Base-by-base conservation (phyloP, 1,140 invertebrate species). In the Dinothrombium tinctorium region DNA sequence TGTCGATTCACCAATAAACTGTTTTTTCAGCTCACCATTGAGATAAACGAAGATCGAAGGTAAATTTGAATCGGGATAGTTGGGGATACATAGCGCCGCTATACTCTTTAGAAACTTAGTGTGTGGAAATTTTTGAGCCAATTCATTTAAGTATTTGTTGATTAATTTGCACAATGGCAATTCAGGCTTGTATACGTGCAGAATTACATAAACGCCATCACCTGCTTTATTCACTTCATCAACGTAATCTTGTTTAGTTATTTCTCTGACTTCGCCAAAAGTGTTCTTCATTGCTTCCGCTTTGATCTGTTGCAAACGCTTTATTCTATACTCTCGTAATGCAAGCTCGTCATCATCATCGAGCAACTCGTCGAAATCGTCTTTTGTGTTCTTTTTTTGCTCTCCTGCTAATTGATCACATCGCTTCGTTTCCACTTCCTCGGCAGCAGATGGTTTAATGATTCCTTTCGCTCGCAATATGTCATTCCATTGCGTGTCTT, bases 161-260 rank as follows among this genome's bases (percentile, higher is more conserved):
- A 96, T 64, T 19, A 95, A 61, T 2, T 76, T 67, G 63, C 87
- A 95, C 2, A 89, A 59, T n/a, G n/a, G n/a, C n/a, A n/a, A n/a
- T n/a, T n/a, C n/a, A n/a, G n/a, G n/a, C n/a, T n/a, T 87, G 53
- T 90, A 95, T 22, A 96, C 65, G 65, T 94, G 83, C 29, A 96
- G 63, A 15, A 95, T 67, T 19, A 95, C 87, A 76, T 77, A 92
- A 44, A 95, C 68, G 21, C 39, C 52, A 22, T 46, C 33, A 8
- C 50, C 52, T 32, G 52, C 53, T 33, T 50, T 50, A 36, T 54
- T 54, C 1, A 53, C 52, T 64, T 95, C 76, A 50, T 73, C 63
- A 0, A 92, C 73, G 63, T 89, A 95, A 58, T 94, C 86, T 51
- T 76, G 71, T 0, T 76, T 86, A 12, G 77, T 79, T 40, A 96